phyloP scores from a whole-genome alignment of 2,113 vertebrate genomes.

The Pluvialis apricaria region DNA sequence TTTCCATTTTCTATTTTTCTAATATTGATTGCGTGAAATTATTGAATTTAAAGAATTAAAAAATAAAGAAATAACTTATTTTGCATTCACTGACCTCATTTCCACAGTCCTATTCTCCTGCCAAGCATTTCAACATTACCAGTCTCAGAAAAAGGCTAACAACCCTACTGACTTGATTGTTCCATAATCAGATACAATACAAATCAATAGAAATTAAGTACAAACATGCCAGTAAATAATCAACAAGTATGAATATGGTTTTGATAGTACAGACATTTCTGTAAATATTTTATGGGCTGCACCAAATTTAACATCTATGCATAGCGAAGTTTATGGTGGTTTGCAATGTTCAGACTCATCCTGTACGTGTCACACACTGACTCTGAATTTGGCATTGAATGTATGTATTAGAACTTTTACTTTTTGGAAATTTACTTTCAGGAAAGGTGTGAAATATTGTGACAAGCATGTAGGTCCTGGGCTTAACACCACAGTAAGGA shows the following conservation, averaged over 20 bases:
- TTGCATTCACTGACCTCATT: neutral
- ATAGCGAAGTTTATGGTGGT: no score
- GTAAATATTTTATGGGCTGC: neutral
- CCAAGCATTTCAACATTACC: neutral
- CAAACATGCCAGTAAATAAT: neutral
- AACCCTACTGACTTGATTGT: neutral
- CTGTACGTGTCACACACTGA: neutral
- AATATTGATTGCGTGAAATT: neutral
- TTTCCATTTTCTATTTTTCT: neutral
- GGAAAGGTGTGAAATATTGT: neutral
- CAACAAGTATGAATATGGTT: neutral
- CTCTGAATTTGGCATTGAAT: neutral
- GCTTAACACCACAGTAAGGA: neutral
- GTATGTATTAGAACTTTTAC: neutral
- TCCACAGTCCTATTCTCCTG: neutral
- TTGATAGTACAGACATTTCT: neutral
- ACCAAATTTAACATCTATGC: neutral
- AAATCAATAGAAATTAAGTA: neutral
- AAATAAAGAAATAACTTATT: neutral
- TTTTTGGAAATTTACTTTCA: neutral
- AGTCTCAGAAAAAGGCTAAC: neutral
- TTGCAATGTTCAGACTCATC: neutral
- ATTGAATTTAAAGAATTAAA: neutral
- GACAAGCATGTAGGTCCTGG: neutral
- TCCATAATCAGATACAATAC: neutral